Evolutionary conservation across 2,888 invertebrate species (phyloP), one percentile per base, ranked within the genome.

Genomic region (Atethmia centrago): DNA sequence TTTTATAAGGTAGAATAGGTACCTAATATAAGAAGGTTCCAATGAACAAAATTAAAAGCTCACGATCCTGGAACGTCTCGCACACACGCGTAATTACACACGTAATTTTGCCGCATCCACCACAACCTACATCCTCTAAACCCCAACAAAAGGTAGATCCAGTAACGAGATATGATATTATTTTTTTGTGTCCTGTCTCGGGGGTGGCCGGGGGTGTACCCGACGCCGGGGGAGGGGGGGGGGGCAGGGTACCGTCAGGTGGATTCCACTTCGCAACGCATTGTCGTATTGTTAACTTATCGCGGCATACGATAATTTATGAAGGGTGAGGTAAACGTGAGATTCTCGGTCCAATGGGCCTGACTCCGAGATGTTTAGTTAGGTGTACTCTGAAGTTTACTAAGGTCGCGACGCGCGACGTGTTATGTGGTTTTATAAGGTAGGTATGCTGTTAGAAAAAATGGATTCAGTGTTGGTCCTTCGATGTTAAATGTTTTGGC

Each of bases 81-180:
- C 19, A 36, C 31, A 31, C 31, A 31, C 31, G 2, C 31, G 31
- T 31, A 31, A 31, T 31, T 31, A 31, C 31, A 31, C 36, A 31
- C 25, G 66, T 36, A 9, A 51, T 59, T 62, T 74, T 89, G 74
- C 89, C 94, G 71, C 82, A 91, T 94, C 93, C 92, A 91, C 71
- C 71, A 42, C 14, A 67, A 71, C 63, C 79, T 2, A 53, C 58
- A 76, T 72, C 62, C 62, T 71, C 71, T 78, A 75, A 79, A 84
- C 84, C 85, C 86, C 88, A 92, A 92, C 93, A 93, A 93, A 92
- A 92, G 92, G 90, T 90, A 93, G 93, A 95, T 94, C 90, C 90
- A 85, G 93, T 94, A 93, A 93, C 90, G 91, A 93, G 94, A 95
- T 95, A 94, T 94, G 92, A 93, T 93, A 93, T 93, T 90, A 93